phyloP scores from a whole-genome alignment of 2,113 vertebrate species.

The Cavia aperea region DNA sequence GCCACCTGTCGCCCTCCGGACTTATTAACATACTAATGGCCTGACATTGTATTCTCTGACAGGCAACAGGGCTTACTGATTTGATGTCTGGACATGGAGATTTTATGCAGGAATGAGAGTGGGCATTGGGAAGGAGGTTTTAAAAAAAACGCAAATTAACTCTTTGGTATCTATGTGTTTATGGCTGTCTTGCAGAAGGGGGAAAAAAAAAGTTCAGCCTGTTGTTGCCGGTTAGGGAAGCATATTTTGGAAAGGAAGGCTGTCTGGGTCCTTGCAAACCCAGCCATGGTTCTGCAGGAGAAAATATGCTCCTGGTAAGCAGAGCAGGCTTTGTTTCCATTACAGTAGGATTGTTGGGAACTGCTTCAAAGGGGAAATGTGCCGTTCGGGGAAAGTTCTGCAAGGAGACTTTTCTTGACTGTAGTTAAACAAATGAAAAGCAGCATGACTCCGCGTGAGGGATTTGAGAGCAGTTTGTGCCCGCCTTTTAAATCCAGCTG shows the following conservation, averaged over 20 bases:
- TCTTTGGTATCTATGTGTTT: conserved; percentile 82
- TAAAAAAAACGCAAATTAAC: conserved; percentile 84
- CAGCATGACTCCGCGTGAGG: conserved; percentile 62
- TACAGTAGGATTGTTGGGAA: conserved; percentile 69
- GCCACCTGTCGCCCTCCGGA: conserved; percentile 98
- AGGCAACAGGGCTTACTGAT: conserved; percentile 88
- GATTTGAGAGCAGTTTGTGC: conserved; percentile 16
- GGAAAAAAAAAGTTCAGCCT: conserved; percentile 66
- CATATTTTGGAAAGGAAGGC: conserved; percentile 26
- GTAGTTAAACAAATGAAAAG: conserved; percentile 77
- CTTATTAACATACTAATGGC: conserved; percentile 99
- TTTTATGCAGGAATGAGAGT: conserved; percentile 84
- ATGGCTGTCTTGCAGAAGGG: conserved; percentile 60
- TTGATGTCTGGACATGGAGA: conserved; percentile 88
- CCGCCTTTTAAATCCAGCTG: not conserved
- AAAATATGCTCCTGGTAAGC: conserved; percentile 65
- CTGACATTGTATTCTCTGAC: conserved; percentile 97
- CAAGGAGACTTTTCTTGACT: conserved; percentile 72
- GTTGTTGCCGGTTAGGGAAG: conserved; percentile 55
- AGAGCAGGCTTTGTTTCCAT: conserved; percentile 74
- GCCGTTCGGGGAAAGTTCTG: conserved; percentile 74
- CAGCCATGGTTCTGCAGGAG: conserved; percentile 57
- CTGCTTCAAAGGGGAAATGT: conserved; percentile 75
- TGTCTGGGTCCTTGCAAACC: not conserved
- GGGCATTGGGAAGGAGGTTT: conserved; percentile 81